Evolutionary conservation across 2,113 vertebrate genomes (phyloP).

Genomic region (Podarcis cretensis): DNA sequence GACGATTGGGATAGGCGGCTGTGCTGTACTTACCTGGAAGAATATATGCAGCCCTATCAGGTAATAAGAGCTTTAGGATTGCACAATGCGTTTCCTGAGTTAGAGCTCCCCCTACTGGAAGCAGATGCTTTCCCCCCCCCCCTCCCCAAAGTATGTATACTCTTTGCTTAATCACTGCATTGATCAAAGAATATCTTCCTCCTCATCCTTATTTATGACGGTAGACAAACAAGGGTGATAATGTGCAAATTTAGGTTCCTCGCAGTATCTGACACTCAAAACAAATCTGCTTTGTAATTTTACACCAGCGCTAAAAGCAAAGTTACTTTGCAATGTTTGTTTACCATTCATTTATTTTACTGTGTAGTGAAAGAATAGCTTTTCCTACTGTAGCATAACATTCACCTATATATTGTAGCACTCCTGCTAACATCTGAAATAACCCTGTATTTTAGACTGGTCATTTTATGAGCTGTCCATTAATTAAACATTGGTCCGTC

Average conservation of each 20-base stretch:
- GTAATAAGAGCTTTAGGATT: slow-evolving; percentile 42
- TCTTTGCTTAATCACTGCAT: neutral
- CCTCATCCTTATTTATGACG: neutral
- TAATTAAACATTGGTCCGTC: neutral
- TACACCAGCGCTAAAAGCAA: neutral
- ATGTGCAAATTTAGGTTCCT: neutral
- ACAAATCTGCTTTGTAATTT: neutral
- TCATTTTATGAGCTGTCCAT: neutral
- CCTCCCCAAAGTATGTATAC: too few species aligned
- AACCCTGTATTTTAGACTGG: neutral
- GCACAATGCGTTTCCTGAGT: slow-evolving; percentile 67
- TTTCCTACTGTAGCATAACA: neutral
- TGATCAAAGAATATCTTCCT: neutral
- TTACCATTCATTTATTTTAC: neutral
- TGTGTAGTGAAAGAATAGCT: neutral
- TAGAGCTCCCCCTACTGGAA: slow-evolving; percentile 80
- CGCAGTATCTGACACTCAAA: neutral
- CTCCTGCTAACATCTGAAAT: neutral
- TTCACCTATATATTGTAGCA: neutral
- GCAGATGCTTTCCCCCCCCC: neutral
- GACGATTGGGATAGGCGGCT: slow-evolving; percentile 85
- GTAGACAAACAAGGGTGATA: neutral
- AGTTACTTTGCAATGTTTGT: neutral
- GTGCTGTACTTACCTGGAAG: slow-evolving; percentile 83
- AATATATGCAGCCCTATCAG: slow-evolving; percentile 87